Evolutionary conservation across 2,113 vertebrate genomes (phyloP).

Genomic region (Psephotus haematonotus): DNA sequence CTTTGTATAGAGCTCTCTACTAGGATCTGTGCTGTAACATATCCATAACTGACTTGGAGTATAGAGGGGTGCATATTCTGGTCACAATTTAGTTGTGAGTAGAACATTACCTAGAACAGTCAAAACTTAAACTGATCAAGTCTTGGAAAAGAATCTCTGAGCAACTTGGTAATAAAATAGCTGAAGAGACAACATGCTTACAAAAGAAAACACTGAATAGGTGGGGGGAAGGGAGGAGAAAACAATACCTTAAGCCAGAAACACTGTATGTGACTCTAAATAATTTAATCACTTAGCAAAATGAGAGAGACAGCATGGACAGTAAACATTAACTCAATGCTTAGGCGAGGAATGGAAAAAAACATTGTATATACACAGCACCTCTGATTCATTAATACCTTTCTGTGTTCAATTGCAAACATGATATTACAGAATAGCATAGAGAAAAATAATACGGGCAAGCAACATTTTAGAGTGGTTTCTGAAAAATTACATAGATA

Average conservation of each 20-base stretch:
- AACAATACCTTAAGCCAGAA: background rate
- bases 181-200: background rate
- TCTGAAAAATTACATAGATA: background rate
- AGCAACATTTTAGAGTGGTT: background rate
- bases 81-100: background rate
- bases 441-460: background rate
- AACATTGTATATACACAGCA: background rate
- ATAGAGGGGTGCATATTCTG: background rate
- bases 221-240: background rate
- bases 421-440: background rate
- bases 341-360: background rate
- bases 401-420: background rate
- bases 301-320: background rate
- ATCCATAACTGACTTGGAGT: background rate
- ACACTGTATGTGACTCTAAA: background rate
- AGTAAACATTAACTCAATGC: background rate
- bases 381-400: background rate
- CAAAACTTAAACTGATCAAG: background rate
- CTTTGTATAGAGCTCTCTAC: background rate
- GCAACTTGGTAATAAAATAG: background rate
- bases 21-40: background rate
- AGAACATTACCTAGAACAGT: background rate
- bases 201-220: background rate
- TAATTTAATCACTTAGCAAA: conserved; percentile 9
- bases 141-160: background rate